Percentiles rank a stretch among this genome's conserved stretches.
These are phyloP conservation scores for Drosophila mercatorum DNA, from an alignment of 2,888 invertebrate genomes.

Conservation along the genomic window DNA sequence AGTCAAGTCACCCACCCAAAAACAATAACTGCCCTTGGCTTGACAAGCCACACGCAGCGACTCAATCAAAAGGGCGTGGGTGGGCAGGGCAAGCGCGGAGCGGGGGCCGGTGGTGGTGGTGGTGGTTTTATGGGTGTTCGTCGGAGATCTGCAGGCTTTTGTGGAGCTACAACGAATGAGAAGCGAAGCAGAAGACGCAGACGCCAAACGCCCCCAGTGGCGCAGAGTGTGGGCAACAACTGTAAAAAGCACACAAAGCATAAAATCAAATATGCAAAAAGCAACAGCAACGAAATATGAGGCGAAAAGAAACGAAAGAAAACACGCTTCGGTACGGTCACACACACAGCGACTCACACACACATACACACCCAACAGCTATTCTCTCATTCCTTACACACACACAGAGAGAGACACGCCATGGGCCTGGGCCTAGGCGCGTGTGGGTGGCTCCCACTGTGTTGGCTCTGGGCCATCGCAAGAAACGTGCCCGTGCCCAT, in stretches of 20 bases:
- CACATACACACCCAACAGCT: conserved; percentile 6
- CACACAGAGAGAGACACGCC: neutral
- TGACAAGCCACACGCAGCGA: conserved; percentile 72
- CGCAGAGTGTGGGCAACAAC: conserved; percentile 65
- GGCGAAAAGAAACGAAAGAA: conserved; percentile 61
- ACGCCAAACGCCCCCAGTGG: conserved; percentile 72
- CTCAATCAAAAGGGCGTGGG: conserved; percentile 32
- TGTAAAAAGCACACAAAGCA: conserved; percentile 78
- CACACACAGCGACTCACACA: conserved; percentile 7
- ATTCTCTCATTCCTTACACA: conserved; percentile 37
- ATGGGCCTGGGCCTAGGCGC: conserved; percentile 37
- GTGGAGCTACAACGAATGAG: conserved; percentile 15
- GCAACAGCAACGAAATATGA: conserved; percentile 66
- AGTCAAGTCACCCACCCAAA: conserved; percentile 55
- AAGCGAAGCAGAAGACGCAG: conserved; percentile 15
- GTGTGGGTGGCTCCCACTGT: conserved; percentile 50
- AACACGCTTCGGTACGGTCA: conserved; percentile 48
- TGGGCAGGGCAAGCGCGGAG: neutral
- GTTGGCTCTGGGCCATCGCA: conserved; percentile 72
- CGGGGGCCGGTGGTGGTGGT: neutral
- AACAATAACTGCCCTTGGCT: conserved; percentile 65
- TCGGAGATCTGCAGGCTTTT: too few relatives aligned
- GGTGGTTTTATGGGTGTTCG: too few relatives aligned
- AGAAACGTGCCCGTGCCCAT: conserved; percentile 55
- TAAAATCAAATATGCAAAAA: conserved; percentile 75